Base-by-base conservation (phyloP, 2,888 invertebrate genomes). In the Aplocera efformata region DNA sequence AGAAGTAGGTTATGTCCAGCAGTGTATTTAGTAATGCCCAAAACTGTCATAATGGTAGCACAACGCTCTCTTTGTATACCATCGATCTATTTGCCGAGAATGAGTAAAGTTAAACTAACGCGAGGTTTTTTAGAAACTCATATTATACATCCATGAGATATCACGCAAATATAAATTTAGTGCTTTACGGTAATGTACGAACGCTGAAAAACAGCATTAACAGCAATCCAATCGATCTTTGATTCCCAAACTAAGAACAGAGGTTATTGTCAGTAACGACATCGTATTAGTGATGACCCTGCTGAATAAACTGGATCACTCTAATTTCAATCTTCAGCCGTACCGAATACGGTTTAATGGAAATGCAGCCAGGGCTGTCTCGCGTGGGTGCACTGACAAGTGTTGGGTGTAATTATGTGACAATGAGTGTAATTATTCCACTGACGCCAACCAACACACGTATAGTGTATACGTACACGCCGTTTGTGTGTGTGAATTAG, bases 361-460 rank as follows among this genome's bases (percentile, higher is more conserved):
- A 25, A 32, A 48, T 56, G 59, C 52, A 61, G 51, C 59, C 60
- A 53, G 56, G 45, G 54, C 44, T 51, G 47, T 48, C 51, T 50
- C 62, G 75, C 73, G 78, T 80, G 77, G 79, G 79, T 75, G 78
- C 79, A 79, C 63, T 68, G 73, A 79, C 78, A 76, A 83, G 76
- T 80, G 81, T 77, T 77, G 68, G 60, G 53, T 61, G 77, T 83
- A 83, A 84, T 84, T 79, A 82, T 68, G 73, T 77, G 80, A 83
- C 83, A 84, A 84, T 84, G 79, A 80, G 76, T 74, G 80, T 80
- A 78, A 84, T 84, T 82, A 83, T 65, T 60, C 55, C 59, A 63
- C 55, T 66, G 66, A 68, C 61, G 60, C 55, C 44, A 53, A 53
- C 52, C 58, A 44, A 58, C 60, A 56, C 59, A 60, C 47, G 50